Evolutionary conservation across 2,113 vertebrate genomes (phyloP).

Genomic region (Cololabis saira): DNA sequence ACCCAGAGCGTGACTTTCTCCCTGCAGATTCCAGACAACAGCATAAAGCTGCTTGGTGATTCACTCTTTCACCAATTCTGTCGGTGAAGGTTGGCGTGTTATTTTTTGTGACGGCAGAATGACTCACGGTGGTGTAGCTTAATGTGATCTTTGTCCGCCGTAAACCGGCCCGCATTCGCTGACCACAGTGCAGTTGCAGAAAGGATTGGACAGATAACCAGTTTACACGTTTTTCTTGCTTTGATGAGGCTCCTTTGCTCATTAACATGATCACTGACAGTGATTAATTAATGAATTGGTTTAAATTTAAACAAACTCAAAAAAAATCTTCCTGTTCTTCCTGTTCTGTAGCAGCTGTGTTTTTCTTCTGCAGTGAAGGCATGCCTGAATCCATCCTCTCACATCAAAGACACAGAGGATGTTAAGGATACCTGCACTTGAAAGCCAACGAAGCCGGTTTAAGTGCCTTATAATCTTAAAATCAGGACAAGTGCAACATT

Average conservation of each 20-base stretch:
- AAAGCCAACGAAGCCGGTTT: slow-evolving; percentile 38
- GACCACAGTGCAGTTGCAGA: slow-evolving; percentile 15
- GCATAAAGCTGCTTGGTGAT: slow-evolving; percentile 49
- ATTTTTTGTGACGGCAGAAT: slow-evolving; percentile 31
- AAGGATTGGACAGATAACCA: slow-evolving; percentile 10
- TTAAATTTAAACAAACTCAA: slow-evolving; percentile 3
- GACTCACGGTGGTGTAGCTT: slow-evolving; percentile 45
- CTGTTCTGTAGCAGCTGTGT: slow-evolving; percentile 10
- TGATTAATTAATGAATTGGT: slow-evolving; percentile 1
- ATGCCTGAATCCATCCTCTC: slow-evolving; percentile 57
- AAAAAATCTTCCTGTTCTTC: slow-evolving; percentile 7
- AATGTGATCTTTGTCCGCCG: slow-evolving; percentile 56
- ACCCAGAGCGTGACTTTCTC: slow-evolving; percentile 50
- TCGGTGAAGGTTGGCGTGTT: slow-evolving; percentile 22
- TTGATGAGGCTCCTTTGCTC: not conserved
- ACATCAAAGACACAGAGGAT: slow-evolving; percentile 56
- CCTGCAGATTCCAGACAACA: slow-evolving; percentile 38
- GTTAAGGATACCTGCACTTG: slow-evolving; percentile 21
- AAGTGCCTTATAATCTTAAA: not conserved
- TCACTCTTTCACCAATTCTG: slow-evolving; percentile 26
- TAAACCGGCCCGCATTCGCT: slow-evolving; percentile 30
- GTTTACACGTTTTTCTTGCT: not conserved
- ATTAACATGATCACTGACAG: not conserved
- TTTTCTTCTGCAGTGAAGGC: slow-evolving; percentile 13
- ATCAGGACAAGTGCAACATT: slow-evolving; percentile 8